Evolutionary conservation across 2,797 vertebrate genomes (phyloP), one percentile per base, ranked within the genome.

Genomic region (Emys orbicularis): DNA sequence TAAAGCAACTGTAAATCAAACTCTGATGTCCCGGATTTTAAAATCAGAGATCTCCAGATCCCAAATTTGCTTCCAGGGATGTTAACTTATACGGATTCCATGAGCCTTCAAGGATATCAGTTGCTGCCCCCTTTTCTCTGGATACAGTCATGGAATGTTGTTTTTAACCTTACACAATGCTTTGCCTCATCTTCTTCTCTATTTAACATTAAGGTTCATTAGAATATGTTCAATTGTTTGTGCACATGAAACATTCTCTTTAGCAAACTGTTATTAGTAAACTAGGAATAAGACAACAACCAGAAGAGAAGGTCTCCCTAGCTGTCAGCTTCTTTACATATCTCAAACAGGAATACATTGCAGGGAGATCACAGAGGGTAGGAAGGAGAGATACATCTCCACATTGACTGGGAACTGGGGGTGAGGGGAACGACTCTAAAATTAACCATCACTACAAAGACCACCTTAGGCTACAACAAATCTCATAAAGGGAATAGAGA

Each of bases 161-260:
- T 12, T 56, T 37, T 34, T 72, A 72, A 72, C 21, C 19, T 72
- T 23, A 72, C n/a, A 23, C 10, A 72, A 72, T 72, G 29, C n/a
- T 44, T 54, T 50, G 2, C 44, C 56, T 77, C 56, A 47, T 80
- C 84, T 1, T 72, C 44, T 83, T 8, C 5, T 4, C 7, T 31
- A 56, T 5, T 16, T 57, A 92, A 80, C 9, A 81, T 9, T 18
- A 50, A 2, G 37, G 52, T 21, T 74, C 12, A 80, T 0, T 37
- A 25, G 87, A 94, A 82, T 27, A n/a, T 65, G 61, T n/a, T 65
- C n/a, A 19, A 37, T 68, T 68, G 34, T 68, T n/a, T n/a, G 59
- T 3, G 12, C 1, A 80, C 3, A 76, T 2, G 0, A 85, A 41
- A 15, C 0, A 88, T 86, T 84, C 54, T 77, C 29, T 88, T 41